Conservation (phyloP, 2,888 invertebrate species). For the Chrysolina oricalcia region DNA sequence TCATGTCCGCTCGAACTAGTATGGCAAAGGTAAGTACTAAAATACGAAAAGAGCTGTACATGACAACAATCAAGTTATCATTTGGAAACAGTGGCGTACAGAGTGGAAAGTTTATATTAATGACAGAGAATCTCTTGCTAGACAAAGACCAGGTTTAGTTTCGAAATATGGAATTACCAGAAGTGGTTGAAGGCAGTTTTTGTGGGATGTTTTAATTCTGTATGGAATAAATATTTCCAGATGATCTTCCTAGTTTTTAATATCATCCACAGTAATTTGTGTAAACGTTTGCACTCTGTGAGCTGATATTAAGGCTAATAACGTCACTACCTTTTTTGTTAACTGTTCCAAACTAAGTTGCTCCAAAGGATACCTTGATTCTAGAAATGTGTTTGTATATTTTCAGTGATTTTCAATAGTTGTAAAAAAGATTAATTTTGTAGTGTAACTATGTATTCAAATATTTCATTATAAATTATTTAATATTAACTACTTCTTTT, state of each 20-base stretch:
- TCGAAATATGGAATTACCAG: slow-evolving; percentile 18
- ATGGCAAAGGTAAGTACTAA: no score
- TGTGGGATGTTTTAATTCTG: slow-evolving; percentile 10
- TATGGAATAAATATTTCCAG: slow-evolving; percentile 23
- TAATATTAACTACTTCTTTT: no score
- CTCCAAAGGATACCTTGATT: slow-evolving; percentile 1
- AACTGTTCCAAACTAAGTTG: slow-evolving; percentile 21
- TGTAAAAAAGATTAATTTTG: no score
- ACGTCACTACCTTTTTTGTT: slow-evolving; percentile 17
- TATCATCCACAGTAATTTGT: slow-evolving; percentile 10
- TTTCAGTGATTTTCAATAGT: no score
- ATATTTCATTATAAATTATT: no score
- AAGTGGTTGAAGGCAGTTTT: slow-evolving; percentile 11
- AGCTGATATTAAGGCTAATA: slow-evolving; percentile 8
- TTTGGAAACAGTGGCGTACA: no score
- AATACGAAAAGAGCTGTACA: no score
- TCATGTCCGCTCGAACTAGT: no score
- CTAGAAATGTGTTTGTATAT: neutral
- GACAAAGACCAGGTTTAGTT: neutral
- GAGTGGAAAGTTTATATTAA: no score
- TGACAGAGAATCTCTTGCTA: no score
- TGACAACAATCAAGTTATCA: no score
- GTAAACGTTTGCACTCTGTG: slow-evolving; percentile 21
- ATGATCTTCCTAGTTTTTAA: neutral
- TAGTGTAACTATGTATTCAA: no score